Evolutionary conservation across 2,797 vertebrate genomes (phyloP), one percentile per base, ranked within the genome.

Genomic region (Acridotheres tristis): DNA sequence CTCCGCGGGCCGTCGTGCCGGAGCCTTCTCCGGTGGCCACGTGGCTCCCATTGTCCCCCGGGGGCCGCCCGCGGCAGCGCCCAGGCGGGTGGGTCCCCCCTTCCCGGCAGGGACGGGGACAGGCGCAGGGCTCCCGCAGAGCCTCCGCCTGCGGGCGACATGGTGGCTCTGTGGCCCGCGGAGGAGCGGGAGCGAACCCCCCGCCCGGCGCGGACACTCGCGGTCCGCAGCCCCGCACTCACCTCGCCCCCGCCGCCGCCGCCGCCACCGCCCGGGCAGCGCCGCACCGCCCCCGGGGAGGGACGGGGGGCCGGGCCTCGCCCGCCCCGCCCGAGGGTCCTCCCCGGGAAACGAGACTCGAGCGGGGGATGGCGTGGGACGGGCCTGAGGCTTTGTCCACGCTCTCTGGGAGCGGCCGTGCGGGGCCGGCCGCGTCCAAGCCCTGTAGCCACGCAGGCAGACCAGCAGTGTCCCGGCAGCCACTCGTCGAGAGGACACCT

Each of bases 41-140:
- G 89, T 65, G 94, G 86, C 83, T 74, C 27, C 90, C 66, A 85
- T 92, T 95, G 91, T 95, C 88, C 74, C 74, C 83, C 36, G 45
- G 81, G 76, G 76, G 68, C 36, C 54, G 57, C 59, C 57, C 27
- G 69, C 36, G 34, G 47, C 51, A 51, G 79, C 69, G 67, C 82
- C 89, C 82, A 57, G 53, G n/a, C 65, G 38, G 51, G 85, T 34
- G 67, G 9, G 73, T 51, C 34, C 25, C 40, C 21, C 12, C 7
- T 25, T 9, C 27, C n/a, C 48, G 30, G 30, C 19, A 13, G 9
- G 10, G 22, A 11, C 21, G 10, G 43, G 13, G 30, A 5, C 23
- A 7, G 57, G 62, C 45, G 6, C 61, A 29, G n/a, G 19, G 34
- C 4, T 30, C 51, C n/a, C 2, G 47, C 77, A 22, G n/a, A 22